A percentile compares a stretch with the other conserved stretches of the same genome.
These are phyloP conservation scores for Pseudorhiza aurosa DNA, from an alignment of 30 jellyfish, hydroid and myxozoan species.

Conservation along the genomic window DNA sequence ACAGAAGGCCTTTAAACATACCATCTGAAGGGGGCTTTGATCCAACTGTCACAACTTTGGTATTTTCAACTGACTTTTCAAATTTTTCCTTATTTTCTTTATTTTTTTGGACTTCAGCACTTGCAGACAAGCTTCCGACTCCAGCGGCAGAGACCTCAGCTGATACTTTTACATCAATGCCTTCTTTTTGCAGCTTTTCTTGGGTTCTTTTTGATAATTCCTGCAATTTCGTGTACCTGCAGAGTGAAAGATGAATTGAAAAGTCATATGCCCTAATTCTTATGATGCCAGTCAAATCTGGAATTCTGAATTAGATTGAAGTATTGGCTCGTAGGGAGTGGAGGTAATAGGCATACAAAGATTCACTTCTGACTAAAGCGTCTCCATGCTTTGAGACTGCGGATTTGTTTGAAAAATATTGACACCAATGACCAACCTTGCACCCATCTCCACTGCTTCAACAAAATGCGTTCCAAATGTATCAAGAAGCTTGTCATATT, in stretches of 20 bases:
- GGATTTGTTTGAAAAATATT: too few relatives aligned
- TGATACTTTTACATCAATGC: slow-evolving; percentile 23
- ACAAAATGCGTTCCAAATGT: slow-evolving; percentile 43
- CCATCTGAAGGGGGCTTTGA: slow-evolving; percentile 57
- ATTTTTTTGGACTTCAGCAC: neutral
- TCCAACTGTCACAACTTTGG: slow-evolving; percentile 11
- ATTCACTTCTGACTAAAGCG: too few relatives aligned
- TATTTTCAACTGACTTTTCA: neutral
- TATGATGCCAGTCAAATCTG: neutral
- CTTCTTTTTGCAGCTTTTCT: slow-evolving; percentile 34
- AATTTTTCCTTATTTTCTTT: neutral
- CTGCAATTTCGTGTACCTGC: slow-evolving; percentile 19
- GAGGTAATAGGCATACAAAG: too few relatives aligned
- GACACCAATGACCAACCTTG: slow-evolving; percentile 56
- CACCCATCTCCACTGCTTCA: slow-evolving; percentile 31
- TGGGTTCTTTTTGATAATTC: slow-evolving; percentile 26
- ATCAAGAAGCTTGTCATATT: slow-evolving; percentile 9
- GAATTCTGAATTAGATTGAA: too few relatives aligned
- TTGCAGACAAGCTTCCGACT: neutral
- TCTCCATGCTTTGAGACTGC: too few relatives aligned
- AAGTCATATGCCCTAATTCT: neutral
- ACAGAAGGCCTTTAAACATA: too few relatives aligned
- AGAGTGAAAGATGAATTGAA: neutral
- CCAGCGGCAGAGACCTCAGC: slow-evolving; percentile 31
- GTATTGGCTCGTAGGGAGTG: too few relatives aligned